Conservation (phyloP, 2,888 invertebrate species). For the Ophioninae sp. region DNA sequence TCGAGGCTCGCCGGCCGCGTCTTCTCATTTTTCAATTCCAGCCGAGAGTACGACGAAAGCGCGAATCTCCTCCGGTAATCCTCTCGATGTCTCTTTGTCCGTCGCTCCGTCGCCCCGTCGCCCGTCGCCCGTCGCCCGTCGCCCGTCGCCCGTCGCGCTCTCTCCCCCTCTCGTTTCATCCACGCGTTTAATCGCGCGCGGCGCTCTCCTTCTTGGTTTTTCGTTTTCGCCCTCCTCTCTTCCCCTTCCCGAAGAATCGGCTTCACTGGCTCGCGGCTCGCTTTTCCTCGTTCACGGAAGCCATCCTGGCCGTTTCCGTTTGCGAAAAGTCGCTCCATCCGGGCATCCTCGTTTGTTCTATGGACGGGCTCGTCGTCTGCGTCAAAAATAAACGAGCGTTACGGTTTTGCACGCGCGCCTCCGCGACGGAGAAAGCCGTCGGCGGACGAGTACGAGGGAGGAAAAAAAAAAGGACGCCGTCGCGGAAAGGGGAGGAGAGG, state of each 20-base stretch:
- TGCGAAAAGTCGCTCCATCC: constrained; percentile 75
- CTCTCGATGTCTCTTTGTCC: constrained; percentile 39
- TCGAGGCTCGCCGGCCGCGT: background rate
- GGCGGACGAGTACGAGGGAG: no score
- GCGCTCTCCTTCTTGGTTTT: constrained; percentile 44
- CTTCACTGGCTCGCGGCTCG: constrained; percentile 73
- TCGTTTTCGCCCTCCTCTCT: constrained; percentile 24
- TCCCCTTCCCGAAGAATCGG: constrained; percentile 26
- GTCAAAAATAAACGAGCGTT: constrained; percentile 15
- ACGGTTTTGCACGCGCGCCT: no score
- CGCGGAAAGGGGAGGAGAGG: constrained; percentile 2
- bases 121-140: no score
- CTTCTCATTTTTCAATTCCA: constrained; percentile 11
- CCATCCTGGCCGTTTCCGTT: constrained; percentile 76
- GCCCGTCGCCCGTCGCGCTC: no score
- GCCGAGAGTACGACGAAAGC: constrained; percentile 17
- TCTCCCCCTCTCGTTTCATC: constrained; percentile 26
- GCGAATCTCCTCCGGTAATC: constrained; percentile 43
- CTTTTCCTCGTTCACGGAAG: constrained; percentile 77
- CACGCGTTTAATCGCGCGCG: constrained; percentile 38
- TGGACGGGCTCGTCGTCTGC: constrained; percentile 72
- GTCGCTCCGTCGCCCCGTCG: background rate
- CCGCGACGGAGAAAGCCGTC: no score
- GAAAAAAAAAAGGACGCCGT: constrained; percentile 22
- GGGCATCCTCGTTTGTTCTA: constrained; percentile 78